These are phyloP conservation scores for Quadroppia sp. DNA, from an alignment of 2,888 invertebrate genomes.

Conservation along the genomic window DNA sequence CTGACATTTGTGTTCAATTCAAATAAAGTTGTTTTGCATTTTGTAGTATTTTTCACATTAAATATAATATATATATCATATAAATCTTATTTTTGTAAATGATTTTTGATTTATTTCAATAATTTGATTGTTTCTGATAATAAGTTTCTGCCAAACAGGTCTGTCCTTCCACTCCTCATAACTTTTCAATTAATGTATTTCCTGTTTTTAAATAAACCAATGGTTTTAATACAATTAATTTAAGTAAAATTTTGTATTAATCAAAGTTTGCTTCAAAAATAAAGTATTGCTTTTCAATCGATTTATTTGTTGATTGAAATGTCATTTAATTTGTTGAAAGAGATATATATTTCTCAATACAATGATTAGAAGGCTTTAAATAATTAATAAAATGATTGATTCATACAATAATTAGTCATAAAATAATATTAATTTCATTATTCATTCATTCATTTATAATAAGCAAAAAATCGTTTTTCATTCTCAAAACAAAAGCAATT, in stretches of 20 bases:
- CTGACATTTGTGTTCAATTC: neutral
- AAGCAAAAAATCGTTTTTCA: too few relatives aligned
- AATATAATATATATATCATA: too few relatives aligned
- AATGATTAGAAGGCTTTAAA: neutral
- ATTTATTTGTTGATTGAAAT: neutral
- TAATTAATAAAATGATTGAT: too few relatives aligned
- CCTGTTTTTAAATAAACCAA: neutral
- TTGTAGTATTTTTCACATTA: neutral
- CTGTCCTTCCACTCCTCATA: slow-evolving; percentile 3
- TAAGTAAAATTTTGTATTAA: neutral
- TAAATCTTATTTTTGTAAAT: neutral
- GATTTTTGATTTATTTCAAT: slow-evolving; percentile 1
- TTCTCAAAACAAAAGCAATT: too few relatives aligned
- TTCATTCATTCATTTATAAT: too few relatives aligned
- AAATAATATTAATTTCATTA: too few relatives aligned
- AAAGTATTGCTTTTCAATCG: neutral
- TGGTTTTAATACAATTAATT: slow-evolving; percentile 3
- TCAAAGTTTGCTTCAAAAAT: neutral
- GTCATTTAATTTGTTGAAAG: neutral
- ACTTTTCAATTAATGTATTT: slow-evolving; percentile 18
- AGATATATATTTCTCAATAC: too few relatives aligned
- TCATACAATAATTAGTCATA: too few relatives aligned
- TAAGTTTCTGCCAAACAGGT: neutral
- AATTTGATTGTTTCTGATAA: slow-evolving; percentile 8
- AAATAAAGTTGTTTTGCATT: neutral